These are phyloP conservation scores for Laticauda laticaudata DNA, from an alignment of 2,113 vertebrate species.

Conservation along the genomic window DNA sequence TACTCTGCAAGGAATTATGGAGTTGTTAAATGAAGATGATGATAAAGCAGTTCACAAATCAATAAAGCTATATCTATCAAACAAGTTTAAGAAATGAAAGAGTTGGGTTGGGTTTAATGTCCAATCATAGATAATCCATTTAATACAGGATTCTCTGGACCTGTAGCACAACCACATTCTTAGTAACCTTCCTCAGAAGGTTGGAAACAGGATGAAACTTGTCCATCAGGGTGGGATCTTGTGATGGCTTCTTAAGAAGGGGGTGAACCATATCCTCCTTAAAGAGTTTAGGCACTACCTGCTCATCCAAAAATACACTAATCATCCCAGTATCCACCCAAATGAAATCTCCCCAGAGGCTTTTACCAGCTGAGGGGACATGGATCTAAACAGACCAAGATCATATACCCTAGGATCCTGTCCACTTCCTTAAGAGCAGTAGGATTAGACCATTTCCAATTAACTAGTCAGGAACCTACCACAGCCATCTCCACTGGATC, in stretches of 20 bases:
- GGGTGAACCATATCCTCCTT: not conserved
- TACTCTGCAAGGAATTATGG: too few species aligned
- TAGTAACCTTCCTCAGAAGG: not conserved
- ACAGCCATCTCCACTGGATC: not conserved
- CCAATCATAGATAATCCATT: not conserved
- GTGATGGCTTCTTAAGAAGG: not conserved
- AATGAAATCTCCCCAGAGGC: not conserved
- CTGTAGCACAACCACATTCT: not conserved
- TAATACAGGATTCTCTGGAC: not conserved
- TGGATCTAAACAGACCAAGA: not conserved
- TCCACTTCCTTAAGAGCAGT: not conserved
- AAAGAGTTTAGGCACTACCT: not conserved
- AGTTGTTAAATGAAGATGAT: too few species aligned
- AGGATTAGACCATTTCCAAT: not conserved
- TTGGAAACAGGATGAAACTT: not conserved
- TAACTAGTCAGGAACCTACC: not conserved
- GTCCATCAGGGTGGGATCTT: not conserved
- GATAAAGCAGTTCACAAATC: not conserved
- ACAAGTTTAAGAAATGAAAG: not conserved
- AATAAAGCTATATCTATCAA: not conserved
- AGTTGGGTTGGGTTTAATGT: not conserved
- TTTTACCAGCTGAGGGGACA: not conserved
- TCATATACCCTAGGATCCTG: not conserved
- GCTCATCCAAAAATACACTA: not conserved
- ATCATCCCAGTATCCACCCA: not conserved